Evolutionary conservation across 2,888 invertebrate species (phyloP).

Genomic region (Sceliomorpha sp.): DNA sequence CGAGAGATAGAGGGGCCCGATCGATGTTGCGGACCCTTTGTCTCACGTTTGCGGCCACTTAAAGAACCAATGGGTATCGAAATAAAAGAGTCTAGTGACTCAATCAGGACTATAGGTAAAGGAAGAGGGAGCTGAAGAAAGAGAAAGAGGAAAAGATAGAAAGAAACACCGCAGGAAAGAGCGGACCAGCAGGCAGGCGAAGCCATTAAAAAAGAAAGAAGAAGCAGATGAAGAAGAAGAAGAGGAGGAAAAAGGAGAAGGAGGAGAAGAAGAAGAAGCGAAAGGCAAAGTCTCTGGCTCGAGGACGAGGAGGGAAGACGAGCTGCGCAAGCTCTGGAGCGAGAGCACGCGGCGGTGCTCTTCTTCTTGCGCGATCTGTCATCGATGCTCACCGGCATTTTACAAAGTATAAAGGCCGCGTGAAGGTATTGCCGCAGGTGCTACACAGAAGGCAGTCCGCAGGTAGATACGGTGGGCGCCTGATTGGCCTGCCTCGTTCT

Average conservation of each 20-base stretch:
- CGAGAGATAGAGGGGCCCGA: constrained; percentile 64
- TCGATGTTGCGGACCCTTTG: constrained; percentile 63
- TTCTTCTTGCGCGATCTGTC: constrained; percentile 60
- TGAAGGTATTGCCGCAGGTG: constrained; percentile 71
- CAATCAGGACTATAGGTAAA: constrained; percentile 70
- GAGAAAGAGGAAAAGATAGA: constrained; percentile 42
- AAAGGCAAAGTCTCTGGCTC: too few relatives aligned
- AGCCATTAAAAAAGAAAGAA: too few relatives aligned
- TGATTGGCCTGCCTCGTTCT: constrained; percentile 75
- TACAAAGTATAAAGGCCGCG: constrained; percentile 67
- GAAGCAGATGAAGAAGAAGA: too few relatives aligned
- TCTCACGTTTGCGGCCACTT: constrained; percentile 63
- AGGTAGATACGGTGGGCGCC: constrained; percentile 75
- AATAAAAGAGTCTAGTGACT: constrained; percentile 73
- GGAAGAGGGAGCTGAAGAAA: constrained; percentile 17
- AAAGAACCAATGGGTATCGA: constrained; percentile 64
- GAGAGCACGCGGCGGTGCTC: constrained; percentile 24
- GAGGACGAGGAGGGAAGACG: neutral
- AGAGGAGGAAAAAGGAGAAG: neutral
- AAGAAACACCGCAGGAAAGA: constrained; percentile 18
- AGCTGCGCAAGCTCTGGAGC: too few relatives aligned
- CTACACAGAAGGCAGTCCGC: constrained; percentile 71
- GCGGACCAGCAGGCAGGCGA: too few relatives aligned
- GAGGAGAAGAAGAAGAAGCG: too few relatives aligned
- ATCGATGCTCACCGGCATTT: constrained; percentile 66